phyloP scores from a whole-genome alignment of 2,797 vertebrate genomes.

The Esox lucius region DNA sequence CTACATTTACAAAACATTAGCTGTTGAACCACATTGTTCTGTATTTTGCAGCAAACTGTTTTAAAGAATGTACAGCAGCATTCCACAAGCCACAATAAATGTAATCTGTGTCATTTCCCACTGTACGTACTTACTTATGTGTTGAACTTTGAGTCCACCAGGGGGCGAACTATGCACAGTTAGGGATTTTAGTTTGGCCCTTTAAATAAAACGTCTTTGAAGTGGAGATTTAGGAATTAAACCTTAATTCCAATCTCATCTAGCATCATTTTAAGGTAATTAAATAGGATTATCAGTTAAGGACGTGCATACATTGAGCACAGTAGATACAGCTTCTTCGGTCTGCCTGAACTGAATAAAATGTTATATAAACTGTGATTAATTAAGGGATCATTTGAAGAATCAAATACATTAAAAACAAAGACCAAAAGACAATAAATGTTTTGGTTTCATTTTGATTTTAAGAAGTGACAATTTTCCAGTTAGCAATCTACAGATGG shows the following conservation, averaged over 20 bases:
- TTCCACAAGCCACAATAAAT: neutral
- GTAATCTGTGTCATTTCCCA: neutral
- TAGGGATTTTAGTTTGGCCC: neutral
- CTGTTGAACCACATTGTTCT: too few relatives aligned
- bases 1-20: too few relatives aligned
- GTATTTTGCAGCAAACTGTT: too few relatives aligned
- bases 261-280: neutral
- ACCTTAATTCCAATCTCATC: neutral
- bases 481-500: neutral
- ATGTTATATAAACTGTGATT: neutral
- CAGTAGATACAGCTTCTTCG: neutral
- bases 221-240: neutral
- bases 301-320: neutral
- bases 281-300: neutral
- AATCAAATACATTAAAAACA: neutral
- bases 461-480: neutral
- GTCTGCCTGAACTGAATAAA: neutral
- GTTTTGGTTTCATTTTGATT: neutral
- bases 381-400: neutral
- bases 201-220: neutral
- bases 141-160: conserved; percentile 10
- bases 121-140: neutral
- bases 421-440: neutral
- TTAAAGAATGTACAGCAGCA: too few relatives aligned
- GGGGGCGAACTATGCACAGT: conserved; percentile 8